phyloP scores from a whole-genome alignment of 2,113 vertebrate genomes.

The Dunckerocampus dactyliophorus region DNA sequence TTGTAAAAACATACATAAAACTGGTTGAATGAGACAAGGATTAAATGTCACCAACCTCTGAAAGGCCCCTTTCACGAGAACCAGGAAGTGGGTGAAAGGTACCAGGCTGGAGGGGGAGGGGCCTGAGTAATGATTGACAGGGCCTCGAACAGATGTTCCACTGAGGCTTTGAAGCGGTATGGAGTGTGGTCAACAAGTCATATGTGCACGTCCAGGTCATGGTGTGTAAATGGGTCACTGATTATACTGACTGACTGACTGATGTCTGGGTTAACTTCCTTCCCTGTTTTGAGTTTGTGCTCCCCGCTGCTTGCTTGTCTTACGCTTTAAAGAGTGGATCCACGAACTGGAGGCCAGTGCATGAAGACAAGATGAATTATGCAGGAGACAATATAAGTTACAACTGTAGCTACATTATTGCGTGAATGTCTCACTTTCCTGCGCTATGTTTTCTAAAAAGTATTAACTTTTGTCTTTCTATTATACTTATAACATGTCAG shows the following conservation, averaged over 20 bases:
- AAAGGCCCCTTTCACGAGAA: constrained; percentile 24
- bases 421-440: neutral
- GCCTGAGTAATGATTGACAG: constrained; percentile 61
- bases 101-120: constrained; percentile 17
- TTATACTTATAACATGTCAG: no score
- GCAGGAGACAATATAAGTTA: constrained; percentile 10
- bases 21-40: neutral
- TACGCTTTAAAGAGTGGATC: neutral
- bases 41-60: constrained; percentile 19
- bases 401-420: neutral
- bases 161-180: constrained; percentile 12
- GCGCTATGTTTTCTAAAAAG: neutral
- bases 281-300: constrained; percentile 16
- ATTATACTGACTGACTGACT: neutral
- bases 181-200: neutral
- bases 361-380: constrained; percentile 4
- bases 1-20: neutral
- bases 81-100: constrained; percentile 59
- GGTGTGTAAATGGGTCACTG: constrained; percentile 15
- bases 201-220: neutral
- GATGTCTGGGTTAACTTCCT: constrained; percentile 26
- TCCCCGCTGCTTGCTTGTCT: constrained; percentile 14
- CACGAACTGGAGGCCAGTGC: neutral
- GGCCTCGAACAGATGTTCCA: constrained; percentile 16
- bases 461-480: neutral